These are phyloP conservation scores for Thera britannica DNA, from an alignment of 2,888 invertebrate genomes.

Conservation along the genomic window DNA sequence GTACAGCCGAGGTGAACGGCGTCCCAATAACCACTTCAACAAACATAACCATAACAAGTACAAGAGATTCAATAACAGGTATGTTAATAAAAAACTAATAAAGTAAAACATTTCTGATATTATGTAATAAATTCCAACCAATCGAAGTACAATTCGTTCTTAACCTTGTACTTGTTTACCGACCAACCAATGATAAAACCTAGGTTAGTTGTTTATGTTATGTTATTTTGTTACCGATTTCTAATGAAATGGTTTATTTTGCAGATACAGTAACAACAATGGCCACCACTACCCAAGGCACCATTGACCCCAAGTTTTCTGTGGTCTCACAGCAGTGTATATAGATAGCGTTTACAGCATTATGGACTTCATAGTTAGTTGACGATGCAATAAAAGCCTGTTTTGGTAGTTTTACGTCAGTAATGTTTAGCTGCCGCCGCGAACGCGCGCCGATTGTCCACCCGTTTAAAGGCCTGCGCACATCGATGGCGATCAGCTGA, in stretches of 20 bases:
- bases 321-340: conserved; percentile 58
- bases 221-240: neutral
- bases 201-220: too few species aligned
- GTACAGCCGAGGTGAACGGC: conserved; percentile 73
- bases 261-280: conserved; percentile 67
- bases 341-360: conserved; percentile 56
- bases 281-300: conserved; percentile 76
- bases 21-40: conserved; percentile 68
- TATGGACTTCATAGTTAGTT: conserved; percentile 64
- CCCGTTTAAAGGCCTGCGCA: conserved; percentile 12
- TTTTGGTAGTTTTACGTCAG: conserved; percentile 36
- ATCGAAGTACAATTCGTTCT: too few species aligned
- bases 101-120: too few species aligned
- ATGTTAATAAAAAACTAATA: conserved; percentile 10
- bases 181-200: too few species aligned
- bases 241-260: conserved; percentile 15
- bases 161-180: too few species aligned
- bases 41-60: conserved; percentile 78
- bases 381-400: conserved; percentile 49
- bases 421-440: conserved; percentile 40
- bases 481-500: too few species aligned
- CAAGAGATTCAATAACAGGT: conserved; percentile 77
- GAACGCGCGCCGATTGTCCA: conserved; percentile 36
- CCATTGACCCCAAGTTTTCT: conserved; percentile 72
- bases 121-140: too few species aligned